Base-by-base conservation (phyloP, 2,797 vertebrate species). In the Halcyon smyrnensis region DNA sequence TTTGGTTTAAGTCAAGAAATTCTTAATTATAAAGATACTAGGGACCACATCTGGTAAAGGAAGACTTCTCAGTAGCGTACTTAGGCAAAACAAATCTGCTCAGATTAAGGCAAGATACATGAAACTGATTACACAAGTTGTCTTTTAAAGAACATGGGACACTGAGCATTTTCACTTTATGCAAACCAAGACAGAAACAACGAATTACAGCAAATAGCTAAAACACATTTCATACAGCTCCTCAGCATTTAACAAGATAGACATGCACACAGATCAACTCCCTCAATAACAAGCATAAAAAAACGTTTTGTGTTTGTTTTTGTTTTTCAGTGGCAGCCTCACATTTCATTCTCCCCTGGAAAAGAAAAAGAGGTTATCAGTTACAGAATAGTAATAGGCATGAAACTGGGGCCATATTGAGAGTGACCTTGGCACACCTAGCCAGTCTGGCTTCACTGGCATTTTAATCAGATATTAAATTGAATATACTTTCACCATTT, bases 401-500 rank as follows among this genome's bases (percentile, higher is more conserved):
- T 54, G 63, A 96, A 94, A 89, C 1, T 48, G 30, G 18, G 80
- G 75, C 51, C 54, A 73, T 59, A 69, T 1, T 54, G 30, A 85
- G 88, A 75, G 64, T 37, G 54, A 94, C 57, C 36, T 34, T 84
- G 59, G 43, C 67, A 91, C 54, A 94, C 70, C 63, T 71, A 81
- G 89, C 68, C 85, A 71, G 60, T 65, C 73, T 85, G 43, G 69
- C 37, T 90, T 87, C 56, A 63, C 3, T 50, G 25, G n/a, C 59
- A 92, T 89, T 94, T 91, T 79, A 88, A 92, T 76, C 82, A 82
- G 46, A 78, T 43, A 74, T 80, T 87, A 91, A 87, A 95, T 76
- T 9, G 2, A 83, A 80, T 51, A 16, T 20, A 84, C 84, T 83
- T 84, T 53, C 37, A 59, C 20, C 12, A 65, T 71, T 94, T 54